Base-by-base conservation (phyloP, 2,113 vertebrate species). In the Eptesicus fuscus region DNA sequence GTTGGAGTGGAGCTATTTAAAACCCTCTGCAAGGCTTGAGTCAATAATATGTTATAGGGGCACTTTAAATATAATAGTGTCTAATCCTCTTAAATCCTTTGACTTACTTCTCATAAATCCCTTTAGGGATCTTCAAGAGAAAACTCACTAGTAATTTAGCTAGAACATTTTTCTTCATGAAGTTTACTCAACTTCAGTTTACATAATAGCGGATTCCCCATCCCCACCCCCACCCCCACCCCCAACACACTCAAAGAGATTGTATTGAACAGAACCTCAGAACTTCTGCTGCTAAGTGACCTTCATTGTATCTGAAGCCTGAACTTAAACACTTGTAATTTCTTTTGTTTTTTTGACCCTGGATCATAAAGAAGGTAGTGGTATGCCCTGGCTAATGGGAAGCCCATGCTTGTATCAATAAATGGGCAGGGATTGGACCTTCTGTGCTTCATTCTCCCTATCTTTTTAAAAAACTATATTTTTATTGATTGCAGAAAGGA, bases 141-240 rank as follows among this genome's bases (percentile, higher is more conserved):
- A 95, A 90, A 92, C 7, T 92, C 32, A 76, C 56, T 71, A 77
- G 87, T 59, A 91, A 85, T 94, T 78, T 93, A 88, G 67, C 40
- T 56, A 56, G 20, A 22, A 85, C 76, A 10, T 4, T 84, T 47
- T 89, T 51, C 28, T 69, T 89, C 32, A 56, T 56, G 23, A 92
- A 74, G 25, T 70, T 76, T 67, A 84, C 30, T 79, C 37, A 77
- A 77, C 32, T 32, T 78, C 65, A 56, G 25, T 78, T 93, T 89
- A 86, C 87, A 37, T 53, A 67, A 89, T 22, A 93, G 23, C 9
- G 35, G 53, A 35, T 59, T 59, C 23, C 56, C 42, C 16, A 16
- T 14, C 23, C 1, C 14, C 30, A 32, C 22, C 30, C 23, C 14
- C 30, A 32, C 22, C 30, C 23, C 23, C 4, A 7, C 35, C n/a